Evolutionary conservation across 64 coral and sea anemone species (phyloP).

Genomic region (Astreopora myriophthalma): DNA sequence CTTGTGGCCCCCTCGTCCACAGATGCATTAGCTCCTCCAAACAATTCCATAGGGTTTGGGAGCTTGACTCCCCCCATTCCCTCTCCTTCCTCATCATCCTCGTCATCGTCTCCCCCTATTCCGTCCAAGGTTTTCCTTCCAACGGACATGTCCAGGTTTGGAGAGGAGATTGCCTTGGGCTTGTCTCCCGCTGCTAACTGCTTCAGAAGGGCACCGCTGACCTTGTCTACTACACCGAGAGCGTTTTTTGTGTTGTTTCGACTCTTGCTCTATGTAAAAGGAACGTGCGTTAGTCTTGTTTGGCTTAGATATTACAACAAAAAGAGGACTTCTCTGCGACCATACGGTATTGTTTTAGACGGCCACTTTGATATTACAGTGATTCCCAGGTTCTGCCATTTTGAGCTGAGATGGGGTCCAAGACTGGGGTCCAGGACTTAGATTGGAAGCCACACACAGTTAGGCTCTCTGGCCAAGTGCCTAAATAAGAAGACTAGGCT

Average conservation of each 20-base stretch:
- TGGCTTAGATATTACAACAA: neutral
- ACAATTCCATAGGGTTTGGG: conserved; percentile 75
- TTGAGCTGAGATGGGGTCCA: too few species aligned
- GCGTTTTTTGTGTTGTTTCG: conserved; percentile 91
- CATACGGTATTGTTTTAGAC: too few species aligned
- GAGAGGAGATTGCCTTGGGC: conserved; percentile 78
- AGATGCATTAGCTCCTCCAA: conserved; percentile 85
- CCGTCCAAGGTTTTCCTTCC: conserved; percentile 78
- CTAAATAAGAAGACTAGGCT: neutral
- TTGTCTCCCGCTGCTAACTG: conserved; percentile 85
- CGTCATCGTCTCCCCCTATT: conserved; percentile 73
- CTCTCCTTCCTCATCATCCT: conserved; percentile 56
- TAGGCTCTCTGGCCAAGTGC: too few species aligned
- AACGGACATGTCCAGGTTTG: conserved; percentile 75
- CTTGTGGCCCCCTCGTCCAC: conserved; percentile 83
- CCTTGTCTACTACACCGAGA: conserved; percentile 70
- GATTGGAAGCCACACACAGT: too few species aligned
- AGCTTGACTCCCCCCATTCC: conserved; percentile 76
- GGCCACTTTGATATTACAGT: too few species aligned
- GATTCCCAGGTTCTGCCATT: too few species aligned
- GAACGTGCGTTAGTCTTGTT: neutral
- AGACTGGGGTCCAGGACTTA: too few species aligned
- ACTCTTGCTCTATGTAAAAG: conserved; percentile 59
- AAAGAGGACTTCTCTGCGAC: too few species aligned
- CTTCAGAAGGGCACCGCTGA: conserved; percentile 78